Base-by-base conservation (phyloP, 2,113 vertebrate genomes). In the Brachirus orientalis region DNA sequence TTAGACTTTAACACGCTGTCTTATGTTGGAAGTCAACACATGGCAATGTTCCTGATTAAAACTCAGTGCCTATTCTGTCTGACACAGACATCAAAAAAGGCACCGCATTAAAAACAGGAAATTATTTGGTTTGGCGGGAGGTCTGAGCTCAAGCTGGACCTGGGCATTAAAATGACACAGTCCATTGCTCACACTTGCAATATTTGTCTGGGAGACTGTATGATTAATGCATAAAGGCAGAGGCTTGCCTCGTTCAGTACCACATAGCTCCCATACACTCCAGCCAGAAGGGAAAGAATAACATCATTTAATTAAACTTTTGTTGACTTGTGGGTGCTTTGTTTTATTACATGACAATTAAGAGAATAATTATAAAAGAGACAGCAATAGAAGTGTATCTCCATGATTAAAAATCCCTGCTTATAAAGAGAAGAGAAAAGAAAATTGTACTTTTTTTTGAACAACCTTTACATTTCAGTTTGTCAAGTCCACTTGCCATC, bases 91-190 rank as follows among this genome's bases (percentile, higher is more conserved):
- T 86, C 73, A 82, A 82, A 78, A 87, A 83, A 87, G 37, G 57
- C 75, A 68, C 75, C 51, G 75, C 69, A 66, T 81, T 81, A 69
- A 74, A 70, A 82, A 17, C 7, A 1, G 69, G 69, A 80, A 81
- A 83, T 70, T 77, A 85, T 88, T 79, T 85, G 77, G 69, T 78
- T n/a, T 80, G 77, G 85, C 18, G 37, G 83, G 84, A 83, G 85
- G 87, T 88, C 85, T 78, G 75, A 86, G 75, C 85, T 88, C 71
- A 60, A 75, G 77, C 69, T 74, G 77, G 86, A 88, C 85, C 83
- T 82, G 79, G 79, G 74, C 81, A 90, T 90, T 91, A 89, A 87
- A 88, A 86, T 86, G 85, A 85, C 71, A 80, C 89, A 84, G 83
- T 85, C 86, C 85, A 89, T 89, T 84, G 85, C 80, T 83, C 77